A percentile compares a stretch with the other conserved stretches of the same genome.
These are phyloP conservation scores for Luscinia luscinia DNA, from an alignment of 2,797 vertebrate species.

Conservation along the genomic window DNA sequence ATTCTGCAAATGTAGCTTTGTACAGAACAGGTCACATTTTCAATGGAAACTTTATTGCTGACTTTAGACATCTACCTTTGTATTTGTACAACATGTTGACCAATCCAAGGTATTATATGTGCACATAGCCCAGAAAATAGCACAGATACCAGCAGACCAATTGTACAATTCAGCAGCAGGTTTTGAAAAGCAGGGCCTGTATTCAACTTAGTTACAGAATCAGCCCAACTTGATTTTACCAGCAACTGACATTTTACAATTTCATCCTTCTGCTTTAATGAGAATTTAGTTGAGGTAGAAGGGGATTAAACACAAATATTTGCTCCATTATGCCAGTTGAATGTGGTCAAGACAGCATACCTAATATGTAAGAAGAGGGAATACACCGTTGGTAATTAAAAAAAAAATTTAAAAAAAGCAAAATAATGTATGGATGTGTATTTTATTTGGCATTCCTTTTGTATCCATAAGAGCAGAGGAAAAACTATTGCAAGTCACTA, in stretches of 20 bases:
- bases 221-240: background rate
- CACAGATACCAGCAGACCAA: fast-evolving
- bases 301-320: background rate
- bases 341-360: background rate
- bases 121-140: background rate
- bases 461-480: background rate
- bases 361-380: background rate
- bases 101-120: background rate
- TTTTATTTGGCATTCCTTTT: background rate
- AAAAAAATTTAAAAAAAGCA: background rate
- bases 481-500: background rate
- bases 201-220: background rate
- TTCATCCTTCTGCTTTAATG: background rate
- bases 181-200: background rate
- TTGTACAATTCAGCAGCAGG: background rate
- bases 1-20: background rate
- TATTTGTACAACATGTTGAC: background rate
- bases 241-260: background rate
- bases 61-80: background rate
- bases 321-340: background rate
- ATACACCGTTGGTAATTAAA: background rate
- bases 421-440: background rate
- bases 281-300: background rate
- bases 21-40: background rate
- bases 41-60: background rate